Percentiles rank a stretch among this genome's conserved stretches.
Conservation (phyloP, 2,113 vertebrate genomes). For the Galemys pyrenaicus region DNA sequence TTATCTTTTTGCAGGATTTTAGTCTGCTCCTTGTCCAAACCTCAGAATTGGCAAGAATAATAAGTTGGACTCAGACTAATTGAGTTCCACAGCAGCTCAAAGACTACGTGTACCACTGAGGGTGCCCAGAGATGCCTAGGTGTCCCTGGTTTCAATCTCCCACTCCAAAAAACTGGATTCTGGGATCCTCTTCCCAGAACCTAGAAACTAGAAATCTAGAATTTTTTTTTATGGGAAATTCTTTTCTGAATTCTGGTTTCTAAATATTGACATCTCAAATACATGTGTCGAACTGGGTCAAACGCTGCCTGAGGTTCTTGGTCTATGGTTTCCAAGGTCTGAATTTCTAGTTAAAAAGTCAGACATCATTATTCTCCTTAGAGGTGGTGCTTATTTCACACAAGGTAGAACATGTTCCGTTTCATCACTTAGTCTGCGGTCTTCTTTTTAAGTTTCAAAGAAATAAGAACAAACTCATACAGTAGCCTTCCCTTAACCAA, state of each 20-base stretch:
- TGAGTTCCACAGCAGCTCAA: background rate
- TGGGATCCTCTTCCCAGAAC: background rate
- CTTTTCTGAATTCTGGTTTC: background rate
- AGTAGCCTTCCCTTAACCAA: background rate
- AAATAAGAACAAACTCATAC: background rate
- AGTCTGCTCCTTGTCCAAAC: background rate
- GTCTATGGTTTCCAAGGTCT: background rate
- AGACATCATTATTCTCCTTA: background rate
- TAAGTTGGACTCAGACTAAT: background rate
- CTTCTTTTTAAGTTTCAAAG: slow-evolving; percentile 13
- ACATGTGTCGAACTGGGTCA: background rate
- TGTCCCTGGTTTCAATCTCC: background rate
- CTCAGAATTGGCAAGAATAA: background rate
- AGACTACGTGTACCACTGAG: background rate
- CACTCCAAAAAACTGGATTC: no score
- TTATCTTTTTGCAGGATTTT: background rate
- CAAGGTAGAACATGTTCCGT: background rate
- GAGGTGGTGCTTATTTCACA: background rate
- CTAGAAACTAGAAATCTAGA: background rate
- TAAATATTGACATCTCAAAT: background rate
- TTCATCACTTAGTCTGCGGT: background rate
- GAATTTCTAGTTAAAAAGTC: background rate
- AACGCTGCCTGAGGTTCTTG: background rate
- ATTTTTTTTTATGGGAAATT: background rate
- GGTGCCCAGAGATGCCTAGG: background rate